Base-by-base conservation (phyloP, 2,797 vertebrate species). In the Hoplostethus mediterraneus region DNA sequence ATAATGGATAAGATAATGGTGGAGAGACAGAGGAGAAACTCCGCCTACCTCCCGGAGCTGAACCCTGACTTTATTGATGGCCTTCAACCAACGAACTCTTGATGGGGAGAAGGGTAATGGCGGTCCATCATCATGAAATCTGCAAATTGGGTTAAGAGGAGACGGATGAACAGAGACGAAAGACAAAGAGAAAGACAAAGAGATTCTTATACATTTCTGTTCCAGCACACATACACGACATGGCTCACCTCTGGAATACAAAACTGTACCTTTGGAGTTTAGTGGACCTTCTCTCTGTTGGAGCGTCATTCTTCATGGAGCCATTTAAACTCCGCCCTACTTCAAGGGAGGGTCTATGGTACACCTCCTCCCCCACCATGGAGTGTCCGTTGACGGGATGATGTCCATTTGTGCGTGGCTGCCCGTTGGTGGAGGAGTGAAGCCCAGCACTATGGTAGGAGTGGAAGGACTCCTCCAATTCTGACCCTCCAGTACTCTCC, bases 61-160 rank as follows among this genome's bases (percentile, higher is more conserved):
- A 80, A 98, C 91, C 81, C 96, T 94, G 79, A 99, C 96, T 96
- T 97, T 98, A 91, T 93, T 98, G 80, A 99, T 97, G 75, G 96
- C 97, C 94, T 96, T 96, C 80, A 99, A 94, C 98, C 98, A 99
- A 12, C 85, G 94, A 3, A 96, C 90, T 94, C 95, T 96, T 49
- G 97, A 96, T 42, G 93, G 93, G 7, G 97, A 92, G 88, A 98
- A 97, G 0, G 95, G 96, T 71, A 94, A 79, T 0, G 93, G 93
- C 1, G 92, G 90, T n/a, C 93, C 95, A 38, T 91, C 90, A 74
- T 96, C 95, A 69, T 85, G 82, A 80, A 94, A 92, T 77, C 87
- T 95, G 68, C 30, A 70, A 2, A 70, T 17, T 14, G 6, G 79
- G 70, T 53, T 16, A 62, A 38, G 5, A 36, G 16, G 2, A 45